Conservation (phyloP, 1,140 invertebrate species). For the Chironomus striatipennis region DNA sequence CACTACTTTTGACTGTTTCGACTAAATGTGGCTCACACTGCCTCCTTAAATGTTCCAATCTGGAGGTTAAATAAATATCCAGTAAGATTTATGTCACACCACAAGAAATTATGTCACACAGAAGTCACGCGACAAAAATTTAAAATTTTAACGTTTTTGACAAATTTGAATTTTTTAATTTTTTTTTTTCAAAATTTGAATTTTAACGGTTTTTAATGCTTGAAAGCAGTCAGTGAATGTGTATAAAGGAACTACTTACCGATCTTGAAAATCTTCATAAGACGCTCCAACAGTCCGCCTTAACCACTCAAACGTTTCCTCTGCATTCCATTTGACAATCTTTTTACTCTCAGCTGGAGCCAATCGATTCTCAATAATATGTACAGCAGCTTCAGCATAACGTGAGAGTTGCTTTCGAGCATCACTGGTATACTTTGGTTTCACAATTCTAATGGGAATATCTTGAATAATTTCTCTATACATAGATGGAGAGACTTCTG, state of each 20-base stretch:
- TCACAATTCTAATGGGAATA: slow-evolving; percentile 90
- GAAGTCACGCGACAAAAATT: too few species aligned
- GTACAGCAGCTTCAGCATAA: slow-evolving; percentile 94
- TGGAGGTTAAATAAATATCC: too few species aligned
- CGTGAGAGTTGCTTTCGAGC: slow-evolving; percentile 90
- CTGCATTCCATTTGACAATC: slow-evolving; percentile 97
- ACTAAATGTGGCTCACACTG: slow-evolving; percentile 93
- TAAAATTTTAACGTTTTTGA: too few species aligned
- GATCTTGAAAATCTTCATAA: slow-evolving; percentile 90
- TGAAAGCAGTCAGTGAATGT: too few species aligned
- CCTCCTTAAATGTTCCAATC: slow-evolving; percentile 50
- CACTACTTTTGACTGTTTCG: slow-evolving; percentile 86
- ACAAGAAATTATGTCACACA: too few species aligned
- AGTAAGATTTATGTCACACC: too few species aligned
- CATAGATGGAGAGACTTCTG: slow-evolving; percentile 90
- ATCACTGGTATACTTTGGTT: slow-evolving; percentile 91
- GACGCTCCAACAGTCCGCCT: slow-evolving; percentile 88
- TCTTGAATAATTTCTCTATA: slow-evolving; percentile 98
- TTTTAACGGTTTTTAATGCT: too few species aligned
- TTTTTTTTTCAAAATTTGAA: too few species aligned
- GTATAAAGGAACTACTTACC: slow-evolving; percentile 34
- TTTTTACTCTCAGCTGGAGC: slow-evolving; percentile 90
- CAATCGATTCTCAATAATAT: slow-evolving; percentile 89
- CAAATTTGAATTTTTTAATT: too few species aligned
- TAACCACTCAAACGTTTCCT: slow-evolving; percentile 94